These are phyloP conservation scores for Patagioenas fasciata DNA, from an alignment of 2,113 vertebrate species.

Conservation along the genomic window DNA sequence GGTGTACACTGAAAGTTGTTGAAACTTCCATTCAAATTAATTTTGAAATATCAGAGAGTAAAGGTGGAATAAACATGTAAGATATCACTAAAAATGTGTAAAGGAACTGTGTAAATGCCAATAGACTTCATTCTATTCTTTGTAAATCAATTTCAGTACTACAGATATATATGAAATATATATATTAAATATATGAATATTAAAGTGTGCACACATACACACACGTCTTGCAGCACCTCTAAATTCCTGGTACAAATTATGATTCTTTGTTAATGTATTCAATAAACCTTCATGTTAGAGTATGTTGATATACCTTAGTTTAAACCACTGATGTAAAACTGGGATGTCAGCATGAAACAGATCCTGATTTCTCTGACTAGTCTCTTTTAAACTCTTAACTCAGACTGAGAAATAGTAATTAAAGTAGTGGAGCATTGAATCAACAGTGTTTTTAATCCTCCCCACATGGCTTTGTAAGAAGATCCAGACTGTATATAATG, in stretches of 20 bases:
- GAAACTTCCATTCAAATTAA: neutral
- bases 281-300: neutral
- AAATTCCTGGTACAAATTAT: neutral
- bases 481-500: neutral
- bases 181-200: neutral
- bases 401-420: neutral
- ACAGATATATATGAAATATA: neutral
- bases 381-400: neutral
- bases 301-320: neutral
- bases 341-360: neutral
- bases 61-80: neutral
- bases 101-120: neutral
- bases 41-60: neutral
- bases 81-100: neutral
- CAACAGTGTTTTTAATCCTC: neutral
- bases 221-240: neutral
- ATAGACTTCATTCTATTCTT: neutral
- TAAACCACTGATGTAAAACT: neutral
- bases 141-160: neutral
- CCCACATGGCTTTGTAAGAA: neutral
- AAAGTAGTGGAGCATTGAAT: neutral
- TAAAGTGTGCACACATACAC: neutral
- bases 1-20: neutral
- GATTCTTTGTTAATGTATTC: neutral
- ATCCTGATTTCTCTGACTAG: neutral